Evolutionary conservation across 2,888 invertebrate species (phyloP), one percentile per base, ranked within the genome.

Genomic region (Andrena hattorfiana): DNA sequence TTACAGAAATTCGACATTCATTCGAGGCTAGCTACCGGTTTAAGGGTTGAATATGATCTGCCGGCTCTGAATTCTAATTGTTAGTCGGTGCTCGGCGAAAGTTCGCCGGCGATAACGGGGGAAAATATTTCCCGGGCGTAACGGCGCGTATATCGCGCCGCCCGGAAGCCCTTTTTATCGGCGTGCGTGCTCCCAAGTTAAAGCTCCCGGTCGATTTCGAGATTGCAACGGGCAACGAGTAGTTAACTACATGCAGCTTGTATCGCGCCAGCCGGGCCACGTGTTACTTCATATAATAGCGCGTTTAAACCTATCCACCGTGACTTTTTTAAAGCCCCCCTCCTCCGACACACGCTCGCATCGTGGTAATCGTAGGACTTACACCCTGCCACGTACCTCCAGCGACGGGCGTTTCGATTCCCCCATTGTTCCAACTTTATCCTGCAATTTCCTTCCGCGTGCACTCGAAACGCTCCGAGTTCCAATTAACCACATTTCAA

Each of bases 211-310:
- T 76, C 83, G 80, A 81, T 87, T 77, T 77, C 73, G 76, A 72
- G 85, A 89, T 87, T 87, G 82, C 80, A 69, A 32, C 68, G 59
- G 48, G 69, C 73, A 78, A 75, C 81, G 86, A 76, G 77, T 83
- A 83, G 80, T 85, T 85, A 89, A 89, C 77, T 76, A 81, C 81
- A 71, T 87, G 85, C 85, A 84, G 74, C 67, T 82, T 84, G 81
- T 84, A 78, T 76, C 84, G 72, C 56, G 62, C 48, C 3, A 35
- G 68, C 35, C 42, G 42, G 42, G 35, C 73, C 66, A 80, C 75
- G 76, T 76, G 76, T 86, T 85, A 81, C 73, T 26, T 73, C 87
- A 54, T 75, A 73, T 86, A 87, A 86, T 77, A 73, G 76, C 81
- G 51, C 75, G 84, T 66, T 86, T 84, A 81, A 87, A 79, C 66